Percentiles rank a stretch among this genome's conserved stretches.
Evolutionary conservation across 2,113 vertebrate species (phyloP).

Genomic region (Cottus gobio): DNA sequence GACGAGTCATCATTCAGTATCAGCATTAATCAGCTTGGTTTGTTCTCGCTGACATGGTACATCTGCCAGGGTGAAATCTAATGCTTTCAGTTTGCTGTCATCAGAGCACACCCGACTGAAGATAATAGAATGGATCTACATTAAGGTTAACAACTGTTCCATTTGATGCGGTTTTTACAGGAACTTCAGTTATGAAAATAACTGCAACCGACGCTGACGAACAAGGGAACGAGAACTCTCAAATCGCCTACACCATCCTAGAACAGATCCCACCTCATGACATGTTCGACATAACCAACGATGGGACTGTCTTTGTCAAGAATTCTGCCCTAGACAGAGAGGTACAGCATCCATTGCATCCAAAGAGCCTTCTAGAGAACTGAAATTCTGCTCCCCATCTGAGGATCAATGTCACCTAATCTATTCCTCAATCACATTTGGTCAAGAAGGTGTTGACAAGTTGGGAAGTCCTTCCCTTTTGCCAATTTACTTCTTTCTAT

Average conservation of each 20-base stretch:
- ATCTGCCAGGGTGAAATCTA: background rate
- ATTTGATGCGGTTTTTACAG: slow-evolving; percentile 72
- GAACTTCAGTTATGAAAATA: slow-evolving; percentile 85
- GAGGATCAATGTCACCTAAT: background rate
- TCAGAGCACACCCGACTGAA: background rate
- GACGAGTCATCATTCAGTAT: background rate
- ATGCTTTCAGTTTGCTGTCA: background rate
- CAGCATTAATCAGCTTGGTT: background rate
- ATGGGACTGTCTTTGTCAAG: slow-evolving; percentile 84
- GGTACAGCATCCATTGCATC: slow-evolving; percentile 75
- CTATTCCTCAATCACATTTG: background rate
- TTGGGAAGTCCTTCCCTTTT: background rate
- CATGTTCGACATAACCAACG: slow-evolving; percentile 85
- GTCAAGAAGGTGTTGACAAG: background rate
- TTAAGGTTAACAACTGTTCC: background rate
- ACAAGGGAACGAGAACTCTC: slow-evolving; percentile 85
- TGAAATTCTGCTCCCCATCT: background rate
- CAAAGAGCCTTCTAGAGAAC: background rate
- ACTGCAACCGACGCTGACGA: slow-evolving; percentile 90
- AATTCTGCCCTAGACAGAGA: slow-evolving; percentile 89
- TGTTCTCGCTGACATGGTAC: background rate
- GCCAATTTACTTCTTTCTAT: background rate
- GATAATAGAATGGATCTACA: background rate
- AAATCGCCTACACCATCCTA: slow-evolving; percentile 88
- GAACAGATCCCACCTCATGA: slow-evolving; percentile 81